Evolutionary conservation across 2,888 invertebrate genomes (phyloP).

Genomic region (Amphipoea lucens): DNA sequence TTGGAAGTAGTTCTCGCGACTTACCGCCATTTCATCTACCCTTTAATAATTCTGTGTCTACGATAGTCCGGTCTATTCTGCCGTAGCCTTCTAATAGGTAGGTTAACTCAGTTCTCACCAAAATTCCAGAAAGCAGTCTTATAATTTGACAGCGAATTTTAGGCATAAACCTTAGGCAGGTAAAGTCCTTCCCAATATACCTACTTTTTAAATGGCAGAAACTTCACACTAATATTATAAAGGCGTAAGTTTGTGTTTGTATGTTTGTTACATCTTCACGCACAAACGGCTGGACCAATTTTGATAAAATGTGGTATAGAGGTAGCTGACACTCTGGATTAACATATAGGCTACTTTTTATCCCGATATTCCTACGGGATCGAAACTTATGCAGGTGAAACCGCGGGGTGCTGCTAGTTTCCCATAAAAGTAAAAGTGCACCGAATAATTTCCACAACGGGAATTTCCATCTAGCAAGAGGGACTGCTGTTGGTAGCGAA

Average conservation of each 20-base stretch:
- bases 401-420: neutral
- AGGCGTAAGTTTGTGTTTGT: no score
- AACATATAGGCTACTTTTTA: no score
- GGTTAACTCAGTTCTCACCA: neutral
- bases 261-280: no score
- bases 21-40: neutral
- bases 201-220: neutral
- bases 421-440: conserved; percentile 12
- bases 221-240: neutral
- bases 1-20: no score
- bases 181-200: neutral
- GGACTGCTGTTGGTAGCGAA: conserved; percentile 15
- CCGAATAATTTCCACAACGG: conserved; percentile 36
- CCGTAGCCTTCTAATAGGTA: neutral
- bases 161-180: neutral
- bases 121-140: neutral
- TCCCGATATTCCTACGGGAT: no score
- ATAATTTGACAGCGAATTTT: neutral
- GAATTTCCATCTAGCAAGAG: conserved; percentile 38
- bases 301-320: no score
- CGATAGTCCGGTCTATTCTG: neutral
- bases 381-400: no score
- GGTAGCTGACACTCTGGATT: no score
- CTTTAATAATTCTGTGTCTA: neutral
- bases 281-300: no score